Percentiles rank a stretch among this genome's conserved stretches.
These are phyloP conservation scores for Copsychus sechellarum DNA, from an alignment of 2,113 vertebrate species.

Conservation along the genomic window DNA sequence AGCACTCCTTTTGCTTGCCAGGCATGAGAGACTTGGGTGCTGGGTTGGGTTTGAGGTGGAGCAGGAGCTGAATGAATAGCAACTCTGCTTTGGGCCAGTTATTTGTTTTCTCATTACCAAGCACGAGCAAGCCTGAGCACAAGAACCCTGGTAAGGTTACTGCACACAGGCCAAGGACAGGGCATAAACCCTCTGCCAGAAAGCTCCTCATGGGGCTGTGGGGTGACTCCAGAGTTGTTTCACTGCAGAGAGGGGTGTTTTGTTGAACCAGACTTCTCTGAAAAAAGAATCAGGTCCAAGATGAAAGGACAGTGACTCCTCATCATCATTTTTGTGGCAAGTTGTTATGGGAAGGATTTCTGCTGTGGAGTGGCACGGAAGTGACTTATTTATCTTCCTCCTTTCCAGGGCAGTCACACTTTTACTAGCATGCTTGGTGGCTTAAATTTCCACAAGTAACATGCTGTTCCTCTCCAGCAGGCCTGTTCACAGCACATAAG, in stretches of 20 bases:
- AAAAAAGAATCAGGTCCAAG: not conserved
- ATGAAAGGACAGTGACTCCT: not conserved
- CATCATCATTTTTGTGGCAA: not conserved
- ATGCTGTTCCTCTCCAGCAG: not conserved
- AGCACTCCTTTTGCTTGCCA: not conserved
- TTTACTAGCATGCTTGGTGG: not conserved
- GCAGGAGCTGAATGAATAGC: not conserved
- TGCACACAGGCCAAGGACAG: not conserved
- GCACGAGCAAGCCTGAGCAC: not conserved
- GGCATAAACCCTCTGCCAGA: not conserved
- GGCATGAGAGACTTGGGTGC: not conserved
- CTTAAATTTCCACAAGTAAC: not conserved
- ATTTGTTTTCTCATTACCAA: not conserved
- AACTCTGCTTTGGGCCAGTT: not conserved
- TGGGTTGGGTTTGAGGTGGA: not conserved
- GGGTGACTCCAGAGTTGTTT: not conserved
- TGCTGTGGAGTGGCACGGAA: not conserved
- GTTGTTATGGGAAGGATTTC: not conserved
- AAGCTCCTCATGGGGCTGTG: fast-evolving
- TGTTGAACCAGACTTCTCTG: not conserved
- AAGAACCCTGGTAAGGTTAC: not conserved
- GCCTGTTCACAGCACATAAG: not conserved
- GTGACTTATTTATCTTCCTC: not conserved
- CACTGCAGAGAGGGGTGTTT: not conserved
- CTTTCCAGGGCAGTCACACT: not conserved